Evolutionary conservation across 2,888 invertebrate genomes (phyloP), one percentile per base, ranked within the genome.

Genomic region (Plebejus melissa): DNA sequence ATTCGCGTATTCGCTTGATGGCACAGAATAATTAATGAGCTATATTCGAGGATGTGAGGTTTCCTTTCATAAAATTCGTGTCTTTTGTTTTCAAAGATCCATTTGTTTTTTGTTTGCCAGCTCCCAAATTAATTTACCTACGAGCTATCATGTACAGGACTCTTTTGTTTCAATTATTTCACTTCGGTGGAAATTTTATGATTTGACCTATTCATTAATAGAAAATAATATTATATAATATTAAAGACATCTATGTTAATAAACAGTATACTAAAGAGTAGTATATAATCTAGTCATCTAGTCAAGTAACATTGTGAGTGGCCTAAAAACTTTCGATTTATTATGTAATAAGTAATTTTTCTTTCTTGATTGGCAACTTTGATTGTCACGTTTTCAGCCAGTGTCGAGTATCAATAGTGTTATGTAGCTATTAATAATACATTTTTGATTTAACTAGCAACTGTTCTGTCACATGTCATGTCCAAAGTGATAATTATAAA

Each of bases 41-140:
- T 82, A 85, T 84, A 83, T 83, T 83, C 80, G 80, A 82, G 82
- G 80, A 87, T 84, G 84, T 85, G 84, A 85, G 87, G 86, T 82
- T 88, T 88, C 87, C 86, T 86, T 85, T 85, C 84, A 84, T 81
- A 83, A 81, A 84, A 83, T 83, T 84, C 82, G 78, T 80, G 83
- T 83, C 85, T 86, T 86, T 88, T 89, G 88, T 87, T 85, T 84
- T 82, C 81, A 80, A 76, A 80, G 82, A 81, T 81, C 82, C 84
- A 82, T 84, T 84, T 83, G 83, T 85, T 86, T 87, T 90, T 90
- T 88, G 88, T 89, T 86, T 86, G 86, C 79, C 78, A 81, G 81
- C 79, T 87, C 82, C 86, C 84, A 86, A 87, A 88, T 87, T 88
- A 89, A 91, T 91, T 90, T 88, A 87, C 86, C 87, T 85, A 83